Percentiles rank a stretch among this genome's conserved stretches.
Evolutionary conservation across 2,797 vertebrate species (phyloP).

Genomic region (Smutsia gigantea): DNA sequence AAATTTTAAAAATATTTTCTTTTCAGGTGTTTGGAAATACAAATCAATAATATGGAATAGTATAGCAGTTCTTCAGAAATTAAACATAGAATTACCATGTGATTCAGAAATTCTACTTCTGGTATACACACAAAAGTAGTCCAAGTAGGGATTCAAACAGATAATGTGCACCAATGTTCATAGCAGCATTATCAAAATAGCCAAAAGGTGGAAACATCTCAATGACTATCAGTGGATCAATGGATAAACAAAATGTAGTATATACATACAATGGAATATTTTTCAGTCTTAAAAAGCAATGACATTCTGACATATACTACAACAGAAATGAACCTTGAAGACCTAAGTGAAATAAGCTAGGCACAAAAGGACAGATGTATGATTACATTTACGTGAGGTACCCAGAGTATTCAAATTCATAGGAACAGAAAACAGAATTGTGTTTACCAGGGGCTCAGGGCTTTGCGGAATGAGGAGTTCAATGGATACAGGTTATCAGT

Average conservation of each 20-base stretch:
- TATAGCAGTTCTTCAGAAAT: not conserved
- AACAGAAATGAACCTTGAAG: not conserved
- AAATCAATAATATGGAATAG: not conserved
- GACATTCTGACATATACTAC: not conserved
- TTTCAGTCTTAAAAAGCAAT: too few relatives aligned
- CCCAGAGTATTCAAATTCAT: not conserved
- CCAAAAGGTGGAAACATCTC: not conserved
- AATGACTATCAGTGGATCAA: not conserved
- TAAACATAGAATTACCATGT: not conserved
- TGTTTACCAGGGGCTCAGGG: too few relatives aligned
- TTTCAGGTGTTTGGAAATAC: slow-evolving; percentile 4
- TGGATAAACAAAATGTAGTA: too few relatives aligned
- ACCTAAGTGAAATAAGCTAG: not conserved
- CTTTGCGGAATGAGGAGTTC: not conserved
- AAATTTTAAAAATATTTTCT: slow-evolving; percentile 1
- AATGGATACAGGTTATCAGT: not conserved
- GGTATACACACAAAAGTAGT: not conserved
- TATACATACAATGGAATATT: too few relatives aligned
- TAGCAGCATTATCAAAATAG: not conserved
- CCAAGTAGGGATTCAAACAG: not conserved
- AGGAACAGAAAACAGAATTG: not conserved
- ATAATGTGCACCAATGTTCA: not conserved
- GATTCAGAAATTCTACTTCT: not conserved
- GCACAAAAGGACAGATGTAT: not conserved
- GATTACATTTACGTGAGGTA: not conserved